Percentiles rank a stretch among this genome's conserved stretches.
phyloP scores from a whole-genome alignment of 2,888 invertebrate species.

The Morinoia aosen region DNA sequence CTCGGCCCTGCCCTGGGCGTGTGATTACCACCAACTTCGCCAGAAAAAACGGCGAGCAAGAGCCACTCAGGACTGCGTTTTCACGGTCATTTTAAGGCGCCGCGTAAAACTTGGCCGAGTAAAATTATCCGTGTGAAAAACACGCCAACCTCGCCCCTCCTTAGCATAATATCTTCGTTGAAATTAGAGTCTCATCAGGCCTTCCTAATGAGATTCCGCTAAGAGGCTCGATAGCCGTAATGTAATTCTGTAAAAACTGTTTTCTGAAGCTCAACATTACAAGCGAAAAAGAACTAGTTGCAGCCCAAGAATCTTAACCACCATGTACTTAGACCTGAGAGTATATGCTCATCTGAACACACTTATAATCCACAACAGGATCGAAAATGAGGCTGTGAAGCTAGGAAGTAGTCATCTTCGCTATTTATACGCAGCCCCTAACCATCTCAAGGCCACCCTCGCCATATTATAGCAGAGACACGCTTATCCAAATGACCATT shows the following conservation, averaged over 20 bases:
- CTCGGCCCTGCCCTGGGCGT: background rate
- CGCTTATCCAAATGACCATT: no score
- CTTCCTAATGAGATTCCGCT: slow-evolving; percentile 46
- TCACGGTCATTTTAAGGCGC: background rate
- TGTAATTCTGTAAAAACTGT: background rate
- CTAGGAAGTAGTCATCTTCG: background rate
- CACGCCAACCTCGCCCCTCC: slow-evolving; percentile 45
- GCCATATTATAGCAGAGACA: background rate
- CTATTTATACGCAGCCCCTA: background rate
- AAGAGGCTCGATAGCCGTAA: slow-evolving; percentile 46
- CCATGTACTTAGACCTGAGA: background rate
- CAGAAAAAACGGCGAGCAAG: background rate
- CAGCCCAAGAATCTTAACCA: background rate
- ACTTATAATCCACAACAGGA: background rate
- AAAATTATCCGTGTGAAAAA: slow-evolving; percentile 23
- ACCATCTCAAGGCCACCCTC: no score
- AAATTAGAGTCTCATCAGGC: slow-evolving; percentile 48
- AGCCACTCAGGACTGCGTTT: slow-evolving; percentile 13
- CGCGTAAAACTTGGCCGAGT: background rate
- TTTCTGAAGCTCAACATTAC: background rate
- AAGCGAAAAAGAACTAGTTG: background rate
- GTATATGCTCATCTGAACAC: background rate
- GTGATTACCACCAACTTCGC: background rate
- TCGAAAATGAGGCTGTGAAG: background rate
- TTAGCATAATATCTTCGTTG: slow-evolving; percentile 46